Evolutionary conservation across 2,797 vertebrate species (phyloP).

Genomic region (Hydrolagus colliei): DNA sequence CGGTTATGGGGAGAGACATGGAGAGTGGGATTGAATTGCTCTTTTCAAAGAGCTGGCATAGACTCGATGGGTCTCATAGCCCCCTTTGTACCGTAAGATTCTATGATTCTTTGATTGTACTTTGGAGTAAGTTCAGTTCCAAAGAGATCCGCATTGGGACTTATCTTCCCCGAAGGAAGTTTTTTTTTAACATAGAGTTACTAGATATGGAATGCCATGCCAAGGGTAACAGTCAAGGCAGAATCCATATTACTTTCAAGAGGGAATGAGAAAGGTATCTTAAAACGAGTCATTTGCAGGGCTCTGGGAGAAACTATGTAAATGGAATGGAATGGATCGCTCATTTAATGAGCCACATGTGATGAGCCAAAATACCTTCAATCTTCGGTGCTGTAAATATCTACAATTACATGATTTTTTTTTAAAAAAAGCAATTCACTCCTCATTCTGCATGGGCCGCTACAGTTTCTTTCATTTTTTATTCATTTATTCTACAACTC

Average conservation of each 20-base stretch:
- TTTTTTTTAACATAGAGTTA: not conserved
- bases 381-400: not conserved
- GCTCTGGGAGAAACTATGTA: not conserved
- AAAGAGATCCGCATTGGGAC: no score
- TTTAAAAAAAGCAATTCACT: no score
- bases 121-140: no score
- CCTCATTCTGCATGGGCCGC: no score
- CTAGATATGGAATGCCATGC: not conserved
- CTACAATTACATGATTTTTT: not conserved
- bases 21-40: no score
- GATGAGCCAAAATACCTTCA: not conserved
- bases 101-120: no score
- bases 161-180: not conserved
- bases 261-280: not conserved
- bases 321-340: not conserved
- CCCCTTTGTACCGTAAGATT: no score
- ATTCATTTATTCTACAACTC: not conserved
- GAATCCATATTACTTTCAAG: not conserved
- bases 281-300: not conserved
- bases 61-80: no score
- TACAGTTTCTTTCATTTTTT: no score
- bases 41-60: no score
- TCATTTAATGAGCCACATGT: not conserved
- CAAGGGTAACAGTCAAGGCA: not conserved
- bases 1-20: no score